Conservation (phyloP, 92 coral and sea anemone species). For the Zoanthus sansibaricus region DNA sequence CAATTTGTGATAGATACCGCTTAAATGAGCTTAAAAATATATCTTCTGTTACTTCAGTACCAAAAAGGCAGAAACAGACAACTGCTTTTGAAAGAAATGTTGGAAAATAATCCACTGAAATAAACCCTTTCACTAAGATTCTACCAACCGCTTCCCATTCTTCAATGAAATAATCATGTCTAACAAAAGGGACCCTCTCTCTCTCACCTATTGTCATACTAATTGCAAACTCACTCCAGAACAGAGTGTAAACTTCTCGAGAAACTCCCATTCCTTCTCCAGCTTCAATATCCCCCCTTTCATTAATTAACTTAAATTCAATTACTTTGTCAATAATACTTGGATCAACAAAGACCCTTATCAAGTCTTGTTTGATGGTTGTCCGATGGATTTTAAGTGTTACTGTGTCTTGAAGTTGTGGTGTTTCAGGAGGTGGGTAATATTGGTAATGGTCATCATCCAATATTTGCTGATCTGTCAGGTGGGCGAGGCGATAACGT, state of each 20-base stretch:
- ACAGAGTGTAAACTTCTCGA: slow-evolving; percentile 3
- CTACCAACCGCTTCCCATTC: slow-evolving; percentile 55
- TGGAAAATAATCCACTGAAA: slow-evolving; percentile 45
- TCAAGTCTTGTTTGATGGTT: slow-evolving; percentile 4
- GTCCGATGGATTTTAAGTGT: not conserved
- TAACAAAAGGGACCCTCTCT: slow-evolving; percentile 44
- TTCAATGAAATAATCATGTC: slow-evolving; percentile 36
- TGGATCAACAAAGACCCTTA: slow-evolving; percentile 1
- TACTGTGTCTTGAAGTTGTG: not conserved
- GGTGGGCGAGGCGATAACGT: not conserved
- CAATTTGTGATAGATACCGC: slow-evolving; percentile 44
- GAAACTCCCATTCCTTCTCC: slow-evolving; percentile 2
- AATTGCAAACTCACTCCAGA: slow-evolving; percentile 1
- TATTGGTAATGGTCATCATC: slow-evolving; percentile 4
- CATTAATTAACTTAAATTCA: slow-evolving; percentile 1
- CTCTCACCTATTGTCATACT: slow-evolving; percentile 66
- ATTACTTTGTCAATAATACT: slow-evolving; percentile 3
- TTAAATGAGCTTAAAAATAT: slow-evolving; percentile 40
- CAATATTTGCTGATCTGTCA: slow-evolving; percentile 6
- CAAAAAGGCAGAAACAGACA: slow-evolving; percentile 53
- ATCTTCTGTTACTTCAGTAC: slow-evolving; percentile 33
- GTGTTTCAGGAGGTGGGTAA: slow-evolving; percentile 1
- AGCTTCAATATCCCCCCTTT: not conserved
- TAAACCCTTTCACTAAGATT: slow-evolving; percentile 54
- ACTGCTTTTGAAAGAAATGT: slow-evolving; percentile 55